These are phyloP conservation scores for Aphidoletes aphidimyza DNA, from an alignment of 2,888 invertebrate species.

Conservation along the genomic window DNA sequence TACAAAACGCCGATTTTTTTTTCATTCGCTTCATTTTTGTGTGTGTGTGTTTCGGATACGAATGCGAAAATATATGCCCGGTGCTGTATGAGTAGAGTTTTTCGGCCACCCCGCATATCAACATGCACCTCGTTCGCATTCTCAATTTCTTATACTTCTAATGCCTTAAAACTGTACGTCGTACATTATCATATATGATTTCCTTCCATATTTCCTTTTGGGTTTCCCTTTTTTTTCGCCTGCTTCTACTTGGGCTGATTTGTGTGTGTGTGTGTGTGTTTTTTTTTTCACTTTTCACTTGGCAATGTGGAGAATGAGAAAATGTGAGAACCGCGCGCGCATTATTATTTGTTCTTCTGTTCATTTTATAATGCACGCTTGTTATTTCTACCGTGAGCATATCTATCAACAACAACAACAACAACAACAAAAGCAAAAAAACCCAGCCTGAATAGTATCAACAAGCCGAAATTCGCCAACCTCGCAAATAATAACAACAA, in stretches of 20 bases:
- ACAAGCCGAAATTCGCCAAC: not conserved
- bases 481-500: slow-evolving; percentile 6
- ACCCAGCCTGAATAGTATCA: slow-evolving; percentile 15
- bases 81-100: not conserved
- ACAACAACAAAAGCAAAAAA: too few relatives aligned
- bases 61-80: not conserved
- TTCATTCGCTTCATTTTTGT: not conserved
- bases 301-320: not conserved
- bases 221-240: slow-evolving; percentile 12
- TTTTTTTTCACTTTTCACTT: not conserved
- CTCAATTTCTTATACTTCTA: slow-evolving; percentile 44
- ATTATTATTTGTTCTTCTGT: slow-evolving; percentile 35
- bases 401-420: too few relatives aligned
- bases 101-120: slow-evolving; percentile 3
- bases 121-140: not conserved
- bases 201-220: slow-evolving; percentile 35
- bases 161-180: slow-evolving; percentile 17
- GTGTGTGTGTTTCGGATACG: not conserved
- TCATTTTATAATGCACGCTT: slow-evolving; percentile 24
- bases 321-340: not conserved
- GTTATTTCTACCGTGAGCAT: slow-evolving; percentile 14
- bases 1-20: slow-evolving; percentile 27
- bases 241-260: too few relatives aligned
- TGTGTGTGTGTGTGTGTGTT: too few relatives aligned
- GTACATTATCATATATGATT: slow-evolving; percentile 49